Evolutionary conservation across 2,113 vertebrate species (phyloP), one percentile per base, ranked within the genome.

Genomic region (Chionis minor): DNA sequence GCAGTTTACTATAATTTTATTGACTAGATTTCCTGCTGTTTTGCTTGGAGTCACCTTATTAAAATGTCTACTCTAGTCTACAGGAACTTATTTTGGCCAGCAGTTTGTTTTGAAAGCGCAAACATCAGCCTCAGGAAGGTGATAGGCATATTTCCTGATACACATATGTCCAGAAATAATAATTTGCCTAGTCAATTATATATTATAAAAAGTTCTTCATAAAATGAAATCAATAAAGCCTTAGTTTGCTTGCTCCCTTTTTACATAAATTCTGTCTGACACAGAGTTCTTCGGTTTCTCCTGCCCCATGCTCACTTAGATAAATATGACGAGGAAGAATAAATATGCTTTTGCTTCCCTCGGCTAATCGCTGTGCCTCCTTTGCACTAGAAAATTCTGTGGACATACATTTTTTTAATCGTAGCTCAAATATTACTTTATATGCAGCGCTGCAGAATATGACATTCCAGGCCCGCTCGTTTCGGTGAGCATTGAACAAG

Each of bases 21-120:
- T 80, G 81, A 84, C 58, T 89, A 0, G 73, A 33, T 91, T 96
- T 93, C 67, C 35, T 62, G 19, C 58, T 78, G 45, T 28, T 96
- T 83, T 84, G 14, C 81, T 97, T 95, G 81, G 67, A 90, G 61
- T 67, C 61, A n/a, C 81, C 44, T 23, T 80, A 30, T 47, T 91
- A 54, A 94, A 96, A 80, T 15, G 26, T 55, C 22, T 91, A 1
- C 73, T 73, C 9, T 42, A 40, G 26, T 80, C 56, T 62, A 27
- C 71, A 88, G 75, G 72, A 94, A 61, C 58, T 94, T 85, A 51
- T 1, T 87, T 90, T 90, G 87, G 65, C 92, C 63, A 67, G 52
- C 59, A 85, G n/a, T 67, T 89, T 86, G 81, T 81, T 97, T 95
- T 90, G 78, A 63, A 69, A 67, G 32, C 88, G 91, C 75, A 91